These are phyloP conservation scores for Anguilla rostrata DNA, from an alignment of 2,113 vertebrate species.

Conservation along the genomic window DNA sequence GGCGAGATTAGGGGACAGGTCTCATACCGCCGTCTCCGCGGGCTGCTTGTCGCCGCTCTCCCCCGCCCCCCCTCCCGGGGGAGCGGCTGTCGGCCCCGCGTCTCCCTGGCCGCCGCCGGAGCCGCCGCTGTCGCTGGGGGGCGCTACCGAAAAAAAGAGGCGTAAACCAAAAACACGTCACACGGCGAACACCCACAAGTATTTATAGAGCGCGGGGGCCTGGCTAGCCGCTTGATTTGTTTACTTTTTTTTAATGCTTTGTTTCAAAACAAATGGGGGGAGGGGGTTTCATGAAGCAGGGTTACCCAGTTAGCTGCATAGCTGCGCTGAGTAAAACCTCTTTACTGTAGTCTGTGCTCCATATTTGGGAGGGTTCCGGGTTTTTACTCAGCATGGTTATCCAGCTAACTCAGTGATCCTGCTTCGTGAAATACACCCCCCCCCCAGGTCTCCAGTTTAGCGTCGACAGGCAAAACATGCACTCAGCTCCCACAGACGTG, in stretches of 20 bases:
- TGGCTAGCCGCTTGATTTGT: too few relatives aligned
- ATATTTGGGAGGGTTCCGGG: too few relatives aligned
- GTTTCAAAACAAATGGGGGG: too few relatives aligned
- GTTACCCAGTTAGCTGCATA: too few relatives aligned
- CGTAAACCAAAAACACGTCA: conserved; percentile 12
- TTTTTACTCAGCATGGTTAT: too few relatives aligned
- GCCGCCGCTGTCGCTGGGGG: conserved; percentile 48
- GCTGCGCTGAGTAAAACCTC: too few relatives aligned
- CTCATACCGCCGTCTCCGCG: conserved; percentile 54
- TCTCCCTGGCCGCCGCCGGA: conserved; percentile 41
- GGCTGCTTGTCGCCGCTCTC: conserved; percentile 46
- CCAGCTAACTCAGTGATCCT: too few relatives aligned
- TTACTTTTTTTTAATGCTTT: too few relatives aligned
- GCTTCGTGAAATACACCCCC: too few relatives aligned
- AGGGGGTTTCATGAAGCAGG: too few relatives aligned
- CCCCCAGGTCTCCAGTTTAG: neutral
- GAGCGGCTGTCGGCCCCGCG: conserved; percentile 36
- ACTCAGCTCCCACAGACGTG: neutral
- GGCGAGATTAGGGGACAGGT: neutral
- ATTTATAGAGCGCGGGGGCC: neutral
- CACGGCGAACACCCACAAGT: neutral
- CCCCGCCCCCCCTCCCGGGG: conserved; percentile 36
- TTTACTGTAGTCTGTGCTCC: too few relatives aligned
- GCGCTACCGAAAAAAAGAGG: conserved; percentile 28
- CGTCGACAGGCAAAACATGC: neutral